Evolutionary conservation across 2,113 vertebrate genomes (phyloP), one percentile per base, ranked within the genome.

Genomic region (Polypterus senegalus): DNA sequence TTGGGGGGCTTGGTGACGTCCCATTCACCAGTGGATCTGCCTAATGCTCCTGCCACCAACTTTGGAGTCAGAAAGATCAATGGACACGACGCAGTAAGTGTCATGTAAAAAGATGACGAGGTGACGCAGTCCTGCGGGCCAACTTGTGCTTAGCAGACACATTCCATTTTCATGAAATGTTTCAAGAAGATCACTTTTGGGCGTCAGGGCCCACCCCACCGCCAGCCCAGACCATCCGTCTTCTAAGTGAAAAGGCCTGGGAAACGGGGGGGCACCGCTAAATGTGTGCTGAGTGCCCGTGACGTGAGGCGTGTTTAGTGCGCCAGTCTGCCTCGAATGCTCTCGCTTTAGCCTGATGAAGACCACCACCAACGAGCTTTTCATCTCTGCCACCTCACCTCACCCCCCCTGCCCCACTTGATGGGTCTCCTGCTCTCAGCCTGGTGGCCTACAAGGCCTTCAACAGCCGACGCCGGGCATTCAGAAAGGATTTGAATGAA

Each of bases 291-390:
- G 46, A 54, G 58, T 47, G 54, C 43, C 27, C 47, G 9, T 11
- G 75, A 75, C 69, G 76, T 52, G 70, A 75, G 81, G 71, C 76
- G 72, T 58, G 64, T 79, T 77, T 71, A 72, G 73, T 70, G 68
- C 70, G 73, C 68, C 68, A 56, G 64, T 69, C 78, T 79, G 68
- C 74, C 71, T 74, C 81, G 81, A 82, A 77, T 67, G 78, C 79
- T 72, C 72, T 52, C 65, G 78, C 78, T 77, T 76, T 73, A 76
- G 70, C 75, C 75, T 82, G 87, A 89, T 88, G 86, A 85, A 88
- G 81, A 77, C 83, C 83, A 79, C 82, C 79, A 77, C 71, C 9
- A 66, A 0, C 76, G 66, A 67, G 81, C 82, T 83, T 84, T 84
- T 85, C 87, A 86, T 88, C 83, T 86, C 75, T 72, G 61, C 73